phyloP scores from a whole-genome alignment of 2,113 vertebrate genomes.

The Neopipo cinnamomea region DNA sequence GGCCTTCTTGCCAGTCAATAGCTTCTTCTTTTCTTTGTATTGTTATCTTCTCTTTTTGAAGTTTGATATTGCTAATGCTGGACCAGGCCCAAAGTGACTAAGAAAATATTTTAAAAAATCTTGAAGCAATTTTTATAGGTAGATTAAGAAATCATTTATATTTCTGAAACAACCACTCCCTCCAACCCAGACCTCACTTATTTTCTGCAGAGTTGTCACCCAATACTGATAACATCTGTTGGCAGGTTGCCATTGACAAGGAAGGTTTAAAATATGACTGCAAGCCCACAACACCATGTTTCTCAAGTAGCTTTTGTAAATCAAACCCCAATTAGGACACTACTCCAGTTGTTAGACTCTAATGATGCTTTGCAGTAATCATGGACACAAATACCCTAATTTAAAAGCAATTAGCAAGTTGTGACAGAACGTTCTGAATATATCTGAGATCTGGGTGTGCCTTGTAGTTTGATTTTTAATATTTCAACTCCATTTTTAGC shows the following conservation, averaged over 20 bases:
- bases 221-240: background rate
- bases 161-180: background rate
- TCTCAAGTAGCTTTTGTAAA: background rate
- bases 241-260: background rate
- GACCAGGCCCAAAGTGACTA: background rate
- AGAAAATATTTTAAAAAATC: background rate
- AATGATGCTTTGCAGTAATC: background rate
- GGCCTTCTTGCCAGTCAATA: background rate
- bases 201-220: background rate
- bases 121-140: background rate
- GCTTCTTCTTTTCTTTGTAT: too few relatives aligned
- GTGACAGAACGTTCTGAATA: constrained; percentile 35
- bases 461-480: background rate
- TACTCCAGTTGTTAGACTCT: background rate
- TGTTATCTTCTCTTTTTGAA: background rate
- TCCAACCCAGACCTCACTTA: background rate
- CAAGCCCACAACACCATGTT: background rate
- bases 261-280: background rate
- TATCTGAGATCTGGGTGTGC: constrained; percentile 6
- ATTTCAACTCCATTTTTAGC: background rate
- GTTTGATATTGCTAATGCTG: background rate
- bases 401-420: constrained; percentile 30
- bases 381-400: constrained; percentile 4
- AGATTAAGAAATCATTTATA: background rate
- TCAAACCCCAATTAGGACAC: background rate